Evolutionary conservation across 2,113 vertebrate genomes (phyloP).

Genomic region (Pan paniscus): DNA sequence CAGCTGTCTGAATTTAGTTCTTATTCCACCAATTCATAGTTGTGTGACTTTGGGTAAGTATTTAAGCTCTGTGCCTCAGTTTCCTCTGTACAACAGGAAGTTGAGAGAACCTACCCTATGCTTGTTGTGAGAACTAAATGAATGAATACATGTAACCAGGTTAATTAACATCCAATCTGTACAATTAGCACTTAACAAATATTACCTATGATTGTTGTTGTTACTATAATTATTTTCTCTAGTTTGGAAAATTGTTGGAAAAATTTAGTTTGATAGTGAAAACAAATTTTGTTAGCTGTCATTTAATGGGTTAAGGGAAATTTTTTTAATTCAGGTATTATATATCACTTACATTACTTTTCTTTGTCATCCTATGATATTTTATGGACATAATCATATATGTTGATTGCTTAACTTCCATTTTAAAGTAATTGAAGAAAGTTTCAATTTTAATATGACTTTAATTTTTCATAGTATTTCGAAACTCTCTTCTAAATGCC

Average conservation of each 20-base stretch:
- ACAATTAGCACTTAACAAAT: not conserved
- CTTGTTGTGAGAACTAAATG: not conserved
- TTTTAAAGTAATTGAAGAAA: not conserved
- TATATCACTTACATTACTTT: not conserved
- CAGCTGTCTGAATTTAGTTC: not conserved
- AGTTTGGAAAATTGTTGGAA: not conserved
- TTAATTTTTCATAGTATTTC: not conserved
- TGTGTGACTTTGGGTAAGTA: not conserved
- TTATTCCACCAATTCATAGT: not conserved
- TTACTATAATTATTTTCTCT: not conserved
- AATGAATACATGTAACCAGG: not conserved
- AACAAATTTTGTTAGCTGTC: not conserved
- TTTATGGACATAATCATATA: not conserved
- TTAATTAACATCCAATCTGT: not conserved
- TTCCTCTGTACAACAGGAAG: not conserved
- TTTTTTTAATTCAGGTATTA: not conserved
- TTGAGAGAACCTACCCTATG: not conserved
- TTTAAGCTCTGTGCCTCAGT: not conserved
- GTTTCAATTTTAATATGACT: not conserved
- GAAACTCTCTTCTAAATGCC: not conserved
- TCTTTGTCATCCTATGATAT: not conserved
- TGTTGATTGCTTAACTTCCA: not conserved
- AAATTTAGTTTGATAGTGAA: not conserved
- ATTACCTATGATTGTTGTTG: not conserved
- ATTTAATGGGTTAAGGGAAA: not conserved